Evolutionary conservation across 2,888 invertebrate genomes (phyloP), one percentile per base, ranked within the genome.

Genomic region (Leptopilina myrica): DNA sequence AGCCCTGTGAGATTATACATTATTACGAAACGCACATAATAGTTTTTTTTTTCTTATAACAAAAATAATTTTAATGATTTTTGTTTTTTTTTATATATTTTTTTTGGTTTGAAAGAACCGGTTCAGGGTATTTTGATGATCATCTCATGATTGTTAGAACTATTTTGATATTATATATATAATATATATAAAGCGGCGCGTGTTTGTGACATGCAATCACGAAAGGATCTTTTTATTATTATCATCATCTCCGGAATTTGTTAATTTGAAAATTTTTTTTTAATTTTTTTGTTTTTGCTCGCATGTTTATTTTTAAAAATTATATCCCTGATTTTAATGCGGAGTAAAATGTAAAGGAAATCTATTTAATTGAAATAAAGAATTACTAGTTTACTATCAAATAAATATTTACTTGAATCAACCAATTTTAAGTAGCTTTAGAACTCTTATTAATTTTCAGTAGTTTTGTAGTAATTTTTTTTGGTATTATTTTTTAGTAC

Each of bases 201-300:
- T 26, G 73, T 56, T 53, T 56, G 73, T 73, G 73, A 73, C 73
- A 73, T 56, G 33, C 56, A 56, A n/a, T 56, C 56, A 49, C 56
- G 73, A 73, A 56, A 56, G 33, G 9, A 53, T 56, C 12, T 56
- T 40, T 53, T 56, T 49, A 9, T 11, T 49, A 49, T 9, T 49
- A 49, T 49, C 3, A 49, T 49, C 33, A 49, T 49, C 49, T 11
- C 3, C 4, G 62, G 62, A 62, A 62, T 62, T 62, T 59, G n/a
- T 59, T n/a, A 59, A 59, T 59, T 20, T 7, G 20, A 62, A 62
- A 62, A 62, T 6, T n/a, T 15, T 5, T n/a, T 33, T 26, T 26
- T 26, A 26, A 26, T 26, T 0, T 26, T 33, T 33, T 33, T 33
- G 33, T 5, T 33, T 33, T 33, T 33, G 33, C 33, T 33, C 33